These are phyloP conservation scores for Melanotus villosus DNA, from an alignment of 2,888 invertebrate genomes.

Conservation along the genomic window DNA sequence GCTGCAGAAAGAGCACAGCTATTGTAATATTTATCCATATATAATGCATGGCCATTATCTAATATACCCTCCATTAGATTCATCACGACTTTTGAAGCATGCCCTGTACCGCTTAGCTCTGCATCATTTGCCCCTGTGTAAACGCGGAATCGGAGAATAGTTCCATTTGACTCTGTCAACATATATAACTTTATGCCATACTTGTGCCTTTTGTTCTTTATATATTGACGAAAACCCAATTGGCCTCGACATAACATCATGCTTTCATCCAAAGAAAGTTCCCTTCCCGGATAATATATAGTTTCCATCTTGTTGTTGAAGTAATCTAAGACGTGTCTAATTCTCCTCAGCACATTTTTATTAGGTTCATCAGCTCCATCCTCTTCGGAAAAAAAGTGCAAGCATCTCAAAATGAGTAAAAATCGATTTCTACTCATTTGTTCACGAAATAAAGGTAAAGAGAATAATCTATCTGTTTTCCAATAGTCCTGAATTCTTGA, in stretches of 20 bases:
- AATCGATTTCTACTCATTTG: constrained; percentile 44
- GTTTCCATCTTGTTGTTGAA: constrained; percentile 40
- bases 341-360: constrained; percentile 10
- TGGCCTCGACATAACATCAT: constrained; percentile 46
- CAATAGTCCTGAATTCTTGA: constrained; percentile 46
- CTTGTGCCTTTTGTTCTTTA: constrained; percentile 54
- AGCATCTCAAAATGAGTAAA: constrained; percentile 38
- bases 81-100: constrained; percentile 56
- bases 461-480: constrained; percentile 44
- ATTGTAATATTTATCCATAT: constrained; percentile 61
- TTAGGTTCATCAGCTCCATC: not conserved
- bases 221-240: constrained; percentile 52
- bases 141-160: constrained; percentile 50
- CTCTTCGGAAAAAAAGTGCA: constrained; percentile 33
- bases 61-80: constrained; percentile 57
- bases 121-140: constrained; percentile 50
- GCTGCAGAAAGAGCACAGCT: constrained; percentile 56
- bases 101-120: constrained; percentile 47
- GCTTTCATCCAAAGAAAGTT: constrained; percentile 49
- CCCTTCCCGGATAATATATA: constrained; percentile 45
- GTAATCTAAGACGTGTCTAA: constrained; percentile 22
- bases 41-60: constrained; percentile 57
- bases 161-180: constrained; percentile 49
- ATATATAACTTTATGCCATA: too few species aligned
- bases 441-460: constrained; percentile 25